A percentile compares a stretch with the other conserved stretches of the same genome.
phyloP scores from a whole-genome alignment of 2,113 vertebrate species.

The Riparia riparia region DNA sequence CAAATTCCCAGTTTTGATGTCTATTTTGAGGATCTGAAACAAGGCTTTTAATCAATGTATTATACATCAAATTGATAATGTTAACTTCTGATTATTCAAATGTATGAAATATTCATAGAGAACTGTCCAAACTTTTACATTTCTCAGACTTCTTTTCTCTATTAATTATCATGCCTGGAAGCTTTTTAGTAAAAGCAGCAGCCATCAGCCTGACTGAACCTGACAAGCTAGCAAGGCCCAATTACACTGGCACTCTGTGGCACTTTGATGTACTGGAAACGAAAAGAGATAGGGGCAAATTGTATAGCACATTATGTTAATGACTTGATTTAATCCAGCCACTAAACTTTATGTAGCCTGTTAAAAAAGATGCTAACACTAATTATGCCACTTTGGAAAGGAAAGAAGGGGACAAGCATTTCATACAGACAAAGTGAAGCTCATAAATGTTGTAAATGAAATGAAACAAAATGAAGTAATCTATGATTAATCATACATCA shows the following conservation, averaged over 20 bases:
- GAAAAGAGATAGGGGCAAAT: conserved; percentile 94
- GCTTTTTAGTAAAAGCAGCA: conserved; percentile 89
- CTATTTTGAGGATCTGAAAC: conserved; percentile 78
- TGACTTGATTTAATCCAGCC: conserved; percentile 96
- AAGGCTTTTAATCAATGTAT: conserved; percentile 88
- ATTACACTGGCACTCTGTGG: conserved; percentile 90
- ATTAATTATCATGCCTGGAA: conserved; percentile 96
- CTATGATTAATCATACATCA: conserved; percentile 94
- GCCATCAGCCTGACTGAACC: conserved; percentile 93
- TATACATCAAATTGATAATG: conserved; percentile 94
- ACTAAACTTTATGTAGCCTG: conserved; percentile 98
- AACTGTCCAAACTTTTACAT: conserved; percentile 92
- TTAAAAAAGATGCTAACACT: conserved; percentile 97
- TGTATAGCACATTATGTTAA: conserved; percentile 96
- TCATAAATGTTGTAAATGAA: conserved; percentile 96
- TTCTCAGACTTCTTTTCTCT: conserved; percentile 86
- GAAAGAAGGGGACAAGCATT: conserved; percentile 86
- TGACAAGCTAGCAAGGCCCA: conserved; percentile 96
- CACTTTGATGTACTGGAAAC: conserved; percentile 97
- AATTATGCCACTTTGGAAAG: conserved; percentile 91
- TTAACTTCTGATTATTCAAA: conserved; percentile 94
- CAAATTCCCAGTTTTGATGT: conserved; percentile 82
- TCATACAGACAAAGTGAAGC: conserved; percentile 86
- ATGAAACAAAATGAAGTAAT: conserved; percentile 96
- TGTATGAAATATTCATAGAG: conserved; percentile 95